Evolutionary conservation across 2,797 vertebrate species (phyloP).

Genomic region (Ctenosaura bakeri): DNA sequence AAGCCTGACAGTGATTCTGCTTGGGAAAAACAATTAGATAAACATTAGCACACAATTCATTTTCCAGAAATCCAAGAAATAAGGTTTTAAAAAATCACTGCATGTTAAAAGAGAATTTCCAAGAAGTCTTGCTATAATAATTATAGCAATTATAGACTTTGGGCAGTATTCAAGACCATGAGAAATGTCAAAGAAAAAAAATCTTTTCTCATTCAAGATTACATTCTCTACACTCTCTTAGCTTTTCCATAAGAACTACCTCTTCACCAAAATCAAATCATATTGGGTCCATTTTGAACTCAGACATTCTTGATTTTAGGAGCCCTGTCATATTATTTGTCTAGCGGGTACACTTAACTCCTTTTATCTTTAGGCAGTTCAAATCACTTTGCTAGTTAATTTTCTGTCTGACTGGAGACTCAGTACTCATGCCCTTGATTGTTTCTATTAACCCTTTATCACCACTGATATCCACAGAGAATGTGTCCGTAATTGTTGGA

Average conservation of each 20-base stretch:
- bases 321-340: conserved; percentile 57
- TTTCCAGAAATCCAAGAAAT: conserved; percentile 66
- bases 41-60: conserved; percentile 56
- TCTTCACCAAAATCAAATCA: background rate
- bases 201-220: conserved; percentile 23
- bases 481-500: conserved; percentile 63
- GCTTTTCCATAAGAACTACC: conserved; percentile 39
- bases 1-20: conserved; percentile 43
- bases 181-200: conserved; percentile 21
- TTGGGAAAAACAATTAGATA: conserved; percentile 64
- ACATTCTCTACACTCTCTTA: conserved; percentile 37
- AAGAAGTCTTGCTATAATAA: conserved; percentile 42
- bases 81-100: conserved; percentile 28
- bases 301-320: conserved; percentile 57
- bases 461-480: conserved; percentile 67
- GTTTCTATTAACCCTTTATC: conserved; percentile 70
- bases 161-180: background rate
- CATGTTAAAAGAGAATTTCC: conserved; percentile 41
- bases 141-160: conserved; percentile 52
- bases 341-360: conserved; percentile 70
- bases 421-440: conserved; percentile 55
- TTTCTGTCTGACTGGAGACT: conserved; percentile 67
- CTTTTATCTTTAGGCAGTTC: conserved; percentile 70
- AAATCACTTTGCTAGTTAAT: conserved; percentile 70
- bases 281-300: conserved; percentile 39